Conservation (phyloP, 2,113 vertebrate species). For the Sinocyclocheilus grahami region DNA sequence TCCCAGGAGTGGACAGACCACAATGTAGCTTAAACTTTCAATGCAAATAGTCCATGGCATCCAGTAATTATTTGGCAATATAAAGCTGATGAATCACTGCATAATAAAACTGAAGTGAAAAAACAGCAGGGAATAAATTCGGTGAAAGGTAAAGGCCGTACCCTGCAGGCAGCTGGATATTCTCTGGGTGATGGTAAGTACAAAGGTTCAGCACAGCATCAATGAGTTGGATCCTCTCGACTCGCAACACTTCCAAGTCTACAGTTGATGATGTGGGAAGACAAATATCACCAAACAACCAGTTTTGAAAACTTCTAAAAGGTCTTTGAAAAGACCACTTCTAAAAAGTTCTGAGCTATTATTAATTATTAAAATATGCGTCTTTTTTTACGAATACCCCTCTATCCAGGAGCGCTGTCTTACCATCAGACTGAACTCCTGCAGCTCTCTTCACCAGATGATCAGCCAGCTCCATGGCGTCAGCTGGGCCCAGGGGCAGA, state of each 20-base stretch:
- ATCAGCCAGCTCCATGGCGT: constrained; percentile 97
- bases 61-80: constrained; percentile 22
- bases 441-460: constrained; percentile 96
- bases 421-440: constrained; percentile 91
- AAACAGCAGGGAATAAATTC: not conserved
- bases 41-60: not conserved
- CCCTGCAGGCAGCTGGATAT: constrained; percentile 96
- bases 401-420: not conserved
- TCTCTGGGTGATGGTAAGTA: constrained; percentile 98
- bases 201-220: constrained; percentile 96
- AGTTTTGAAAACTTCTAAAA: not conserved
- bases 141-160: constrained; percentile 62
- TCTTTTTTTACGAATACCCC: too few species aligned
- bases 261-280: constrained; percentile 19
- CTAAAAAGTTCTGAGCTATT: not conserved
- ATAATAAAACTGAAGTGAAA: not conserved
- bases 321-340: not conserved
- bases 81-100: not conserved
- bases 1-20: not conserved
- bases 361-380: not conserved
- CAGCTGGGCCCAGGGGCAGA: constrained; percentile 90
- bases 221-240: constrained; percentile 93
- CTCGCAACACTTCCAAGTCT: constrained; percentile 94
- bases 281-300: constrained; percentile 55
- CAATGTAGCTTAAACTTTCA: not conserved